These are phyloP conservation scores for Rhynchophorus ferrugineus DNA, from an alignment of 1,140 invertebrate species.

Conservation along the genomic window DNA sequence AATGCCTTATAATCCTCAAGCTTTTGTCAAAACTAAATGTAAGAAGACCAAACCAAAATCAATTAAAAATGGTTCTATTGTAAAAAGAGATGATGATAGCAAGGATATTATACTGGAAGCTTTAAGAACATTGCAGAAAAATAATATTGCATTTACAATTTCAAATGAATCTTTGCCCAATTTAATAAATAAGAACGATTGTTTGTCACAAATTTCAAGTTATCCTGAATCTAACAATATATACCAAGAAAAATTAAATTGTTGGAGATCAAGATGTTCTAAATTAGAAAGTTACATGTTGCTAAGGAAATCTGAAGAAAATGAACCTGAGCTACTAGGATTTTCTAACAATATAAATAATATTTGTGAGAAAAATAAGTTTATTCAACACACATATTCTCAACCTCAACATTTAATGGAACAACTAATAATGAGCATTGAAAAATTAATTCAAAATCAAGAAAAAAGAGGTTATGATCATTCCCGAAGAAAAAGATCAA, in stretches of 20 bases:
- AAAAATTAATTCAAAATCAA: constrained; percentile 5
- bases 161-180: constrained; percentile 14
- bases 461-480: background rate
- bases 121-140: constrained; percentile 18
- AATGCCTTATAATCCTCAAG: background rate
- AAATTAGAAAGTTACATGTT: constrained; percentile 3
- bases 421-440: constrained; percentile 6
- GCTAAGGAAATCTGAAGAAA: constrained; percentile 5
- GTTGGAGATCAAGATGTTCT: constrained; percentile 8
- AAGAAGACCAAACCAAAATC: no score
- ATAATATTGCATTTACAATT: constrained; percentile 27
- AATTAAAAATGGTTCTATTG: no score
- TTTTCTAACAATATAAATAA: constrained; percentile 23
- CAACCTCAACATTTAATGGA: background rate
- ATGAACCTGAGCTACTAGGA: constrained; percentile 17
- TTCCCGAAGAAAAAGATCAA: background rate
- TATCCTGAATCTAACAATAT: background rate
- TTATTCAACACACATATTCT: no score
- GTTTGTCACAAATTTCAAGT: no score
- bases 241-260: background rate
- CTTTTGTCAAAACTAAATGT: background rate
- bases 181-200: no score
- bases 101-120: constrained; percentile 12
- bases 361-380: background rate
- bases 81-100: background rate